A percentile compares a stretch with the other conserved stretches of the same genome.
Evolutionary conservation across 2,888 invertebrate genomes (phyloP).

Genomic region (Neoaliturus tenellus): DNA sequence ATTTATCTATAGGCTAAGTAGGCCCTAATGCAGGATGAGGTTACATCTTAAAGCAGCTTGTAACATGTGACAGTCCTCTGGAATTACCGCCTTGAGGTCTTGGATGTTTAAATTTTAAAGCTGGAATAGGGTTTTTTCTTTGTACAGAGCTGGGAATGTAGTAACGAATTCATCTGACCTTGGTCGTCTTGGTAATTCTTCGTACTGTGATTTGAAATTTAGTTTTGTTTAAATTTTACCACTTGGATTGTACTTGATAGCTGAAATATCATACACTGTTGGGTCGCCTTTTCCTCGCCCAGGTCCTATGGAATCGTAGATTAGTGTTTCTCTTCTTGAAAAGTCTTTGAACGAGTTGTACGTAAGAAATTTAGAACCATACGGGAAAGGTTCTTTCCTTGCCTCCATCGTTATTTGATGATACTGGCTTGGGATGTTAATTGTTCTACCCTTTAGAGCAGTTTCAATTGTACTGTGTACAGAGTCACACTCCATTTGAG

Average conservation of each 20-base stretch:
- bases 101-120: neutral
- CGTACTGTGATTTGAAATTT: no score
- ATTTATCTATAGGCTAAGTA: no score
- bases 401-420: neutral
- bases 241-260: conserved; percentile 31
- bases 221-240: neutral
- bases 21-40: no score
- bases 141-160: neutral
- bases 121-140: no score
- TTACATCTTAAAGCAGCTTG: no score
- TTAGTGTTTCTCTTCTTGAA: conserved; percentile 34
- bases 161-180: neutral
- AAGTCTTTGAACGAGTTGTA: conserved; percentile 34
- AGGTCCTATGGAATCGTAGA: conserved; percentile 43
- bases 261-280: neutral
- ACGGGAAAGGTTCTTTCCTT: conserved; percentile 34
- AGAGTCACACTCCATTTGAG: conserved; percentile 49
- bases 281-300: conserved; percentile 25
- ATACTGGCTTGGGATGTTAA: conserved; percentile 32
- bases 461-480: conserved; percentile 50
- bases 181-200: neutral
- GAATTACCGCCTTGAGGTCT: neutral
- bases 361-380: conserved; percentile 24
- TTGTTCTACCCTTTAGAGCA: conserved; percentile 19
- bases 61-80: neutral